Evolutionary conservation across 1,140 invertebrate species (phyloP).

Genomic region (Laupala kohalensis): DNA sequence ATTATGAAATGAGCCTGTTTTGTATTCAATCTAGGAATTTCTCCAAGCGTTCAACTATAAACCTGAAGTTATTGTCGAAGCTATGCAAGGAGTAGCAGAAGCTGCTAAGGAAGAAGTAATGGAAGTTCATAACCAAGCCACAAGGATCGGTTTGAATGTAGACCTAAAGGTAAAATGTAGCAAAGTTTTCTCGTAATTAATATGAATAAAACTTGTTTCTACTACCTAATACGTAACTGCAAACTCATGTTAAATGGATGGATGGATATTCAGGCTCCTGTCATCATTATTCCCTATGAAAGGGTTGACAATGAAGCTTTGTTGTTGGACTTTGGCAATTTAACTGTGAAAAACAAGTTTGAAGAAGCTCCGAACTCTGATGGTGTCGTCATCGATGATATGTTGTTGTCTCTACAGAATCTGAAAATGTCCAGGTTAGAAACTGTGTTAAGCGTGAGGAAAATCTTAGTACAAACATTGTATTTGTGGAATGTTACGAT

Average conservation of each 20-base stretch:
- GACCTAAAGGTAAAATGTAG: neutral
- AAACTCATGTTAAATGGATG: too few relatives aligned
- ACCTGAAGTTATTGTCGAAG: neutral
- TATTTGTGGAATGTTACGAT: too few relatives aligned
- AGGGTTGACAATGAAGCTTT: slow-evolving; percentile 61
- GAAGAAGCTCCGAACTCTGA: slow-evolving; percentile 35
- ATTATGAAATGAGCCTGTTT: too few relatives aligned
- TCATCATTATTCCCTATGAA: slow-evolving; percentile 76
- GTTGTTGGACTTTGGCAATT: slow-evolving; percentile 71
- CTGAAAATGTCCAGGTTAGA: slow-evolving; percentile 59
- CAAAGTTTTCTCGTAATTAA: neutral
- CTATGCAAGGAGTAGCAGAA: neutral
- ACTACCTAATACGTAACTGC: neutral
- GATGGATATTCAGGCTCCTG: slow-evolving; percentile 67
- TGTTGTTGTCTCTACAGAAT: slow-evolving; percentile 61
- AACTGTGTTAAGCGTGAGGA: neutral
- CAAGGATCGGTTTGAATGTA: neutral
- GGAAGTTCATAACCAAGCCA: neutral
- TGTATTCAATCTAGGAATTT: neutral
- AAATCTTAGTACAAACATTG: too few relatives aligned
- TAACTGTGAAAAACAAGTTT: slow-evolving; percentile 58
- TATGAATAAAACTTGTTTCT: neutral
- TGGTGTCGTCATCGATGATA: slow-evolving; percentile 62
- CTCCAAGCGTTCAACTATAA: neutral
- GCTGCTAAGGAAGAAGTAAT: neutral